Base-by-base conservation (phyloP, 1,140 invertebrate species). In the Octopus sinensis region DNA sequence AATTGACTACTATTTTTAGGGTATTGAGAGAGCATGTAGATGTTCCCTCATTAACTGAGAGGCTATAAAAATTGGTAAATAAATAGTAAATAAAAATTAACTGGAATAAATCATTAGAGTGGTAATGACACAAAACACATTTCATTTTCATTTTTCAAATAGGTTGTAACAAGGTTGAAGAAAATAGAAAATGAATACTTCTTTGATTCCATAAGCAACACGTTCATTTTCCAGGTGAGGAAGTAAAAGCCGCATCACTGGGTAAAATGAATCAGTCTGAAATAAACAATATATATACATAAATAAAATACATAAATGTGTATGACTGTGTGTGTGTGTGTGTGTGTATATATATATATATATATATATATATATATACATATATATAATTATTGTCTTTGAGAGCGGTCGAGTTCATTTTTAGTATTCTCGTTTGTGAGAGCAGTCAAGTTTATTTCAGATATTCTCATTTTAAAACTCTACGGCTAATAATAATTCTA, bases 211-310 rank as follows among this genome's bases (percentile, higher is more conserved):
- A 86, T 91, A 91, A 12, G 90, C 89, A 17, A 89, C 84, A 85
- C 90, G 85, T 81, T 91, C 88, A 84, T 88, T 90, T 76, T 91
- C 96, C 12, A 93, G 88, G 71, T 92, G 89, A 7, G 95, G 95
- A 6, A 96, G 85, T 9, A 96, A 88, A 17, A 96, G 90, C 83
- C 96, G 91, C 82, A 96, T 88, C 7, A 94, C 91, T 51, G 94
- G 92, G 91, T 93, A 96, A 79, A 96, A 93, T 79, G 93, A 94
- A 83, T 92, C 90, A 30, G 91, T 82, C 77, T 86, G 84, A 78
- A 78, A 76, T 79, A 53, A 87, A 73, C 82, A 82, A 77, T 78
- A 56, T 71, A 53, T 12, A 78, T 54, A 30, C 52, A 84, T 75
- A 13, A 53, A 81, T 43, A 75, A 30, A 82, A 80, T 43, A 30